Evolutionary conservation across 1,140 invertebrate species (phyloP).

Genomic region (Batillaria attramentaria): DNA sequence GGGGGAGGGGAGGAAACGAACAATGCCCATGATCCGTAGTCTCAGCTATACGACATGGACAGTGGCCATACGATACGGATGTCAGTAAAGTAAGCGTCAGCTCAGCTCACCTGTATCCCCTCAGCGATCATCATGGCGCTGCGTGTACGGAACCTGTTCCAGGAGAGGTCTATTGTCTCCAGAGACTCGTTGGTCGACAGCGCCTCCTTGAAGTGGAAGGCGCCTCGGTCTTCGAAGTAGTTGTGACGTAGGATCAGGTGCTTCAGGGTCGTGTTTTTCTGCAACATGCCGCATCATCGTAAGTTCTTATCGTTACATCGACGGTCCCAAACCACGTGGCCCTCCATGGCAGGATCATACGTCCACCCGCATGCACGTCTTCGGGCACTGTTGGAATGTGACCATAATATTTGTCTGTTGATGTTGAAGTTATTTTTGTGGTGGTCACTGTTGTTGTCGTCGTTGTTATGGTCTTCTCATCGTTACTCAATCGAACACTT

Average conservation of each 20-base stretch:
- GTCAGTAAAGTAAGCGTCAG: background rate
- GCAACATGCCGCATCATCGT: constrained; percentile 17
- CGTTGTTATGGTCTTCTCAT: no score
- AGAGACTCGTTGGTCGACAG: constrained; percentile 51
- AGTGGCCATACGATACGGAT: no score
- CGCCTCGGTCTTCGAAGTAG: constrained; percentile 55
- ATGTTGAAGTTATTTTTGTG: no score
- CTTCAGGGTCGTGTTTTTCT: constrained; percentile 57
- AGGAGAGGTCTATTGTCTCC: constrained; percentile 55
- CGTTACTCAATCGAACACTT: no score
- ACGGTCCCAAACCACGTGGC: background rate
- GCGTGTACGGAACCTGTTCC: constrained; percentile 53
- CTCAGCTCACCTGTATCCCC: constrained; percentile 48
- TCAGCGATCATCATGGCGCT: constrained; percentile 50
- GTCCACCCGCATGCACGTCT: background rate
- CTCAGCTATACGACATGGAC: background rate
- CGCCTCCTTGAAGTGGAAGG: constrained; percentile 51
- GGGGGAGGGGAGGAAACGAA: no score
- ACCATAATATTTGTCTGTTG: no score
- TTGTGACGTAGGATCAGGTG: constrained; percentile 60
- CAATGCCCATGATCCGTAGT: background rate
- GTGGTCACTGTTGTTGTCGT: no score
- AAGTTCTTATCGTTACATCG: background rate
- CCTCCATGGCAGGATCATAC: background rate
- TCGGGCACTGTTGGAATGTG: background rate